A percentile compares a stretch with the other conserved stretches of the same genome.
Evolutionary conservation across 2,888 invertebrate genomes (phyloP).

Genomic region (Euzophera pinguis): DNA sequence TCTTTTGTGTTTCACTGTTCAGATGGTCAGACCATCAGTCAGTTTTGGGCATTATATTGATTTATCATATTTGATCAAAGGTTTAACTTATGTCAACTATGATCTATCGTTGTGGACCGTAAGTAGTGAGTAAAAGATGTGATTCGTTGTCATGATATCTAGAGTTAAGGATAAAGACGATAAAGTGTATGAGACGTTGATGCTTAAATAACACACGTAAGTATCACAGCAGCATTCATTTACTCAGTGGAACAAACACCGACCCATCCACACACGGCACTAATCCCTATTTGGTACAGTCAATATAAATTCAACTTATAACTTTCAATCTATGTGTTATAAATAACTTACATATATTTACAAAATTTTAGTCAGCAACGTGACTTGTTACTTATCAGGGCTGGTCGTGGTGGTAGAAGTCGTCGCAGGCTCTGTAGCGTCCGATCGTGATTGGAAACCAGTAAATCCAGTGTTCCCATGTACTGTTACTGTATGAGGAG

Average conservation of each 20-base stretch:
- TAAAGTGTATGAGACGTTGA: neutral
- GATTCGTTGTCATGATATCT: neutral
- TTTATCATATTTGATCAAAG: too few species aligned
- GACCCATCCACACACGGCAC: slow-evolving; percentile 3
- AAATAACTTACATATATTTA: slow-evolving; percentile 22
- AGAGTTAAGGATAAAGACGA: neutral
- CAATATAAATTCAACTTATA: slow-evolving; percentile 17
- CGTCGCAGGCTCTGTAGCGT: slow-evolving; percentile 27
- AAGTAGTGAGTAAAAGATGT: too few species aligned
- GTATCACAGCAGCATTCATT: slow-evolving; percentile 73
- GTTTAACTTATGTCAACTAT: too few species aligned
- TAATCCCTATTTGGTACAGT: slow-evolving; percentile 12
- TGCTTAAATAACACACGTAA: slow-evolving; percentile 20
- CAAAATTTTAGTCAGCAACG: slow-evolving; percentile 18
- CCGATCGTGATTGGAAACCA: slow-evolving; percentile 58
- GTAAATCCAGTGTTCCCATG: slow-evolving; percentile 53
- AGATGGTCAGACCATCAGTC: too few species aligned
- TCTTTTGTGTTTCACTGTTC: too few species aligned
- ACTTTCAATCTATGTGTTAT: slow-evolving; percentile 3
- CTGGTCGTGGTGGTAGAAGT: slow-evolving; percentile 10
- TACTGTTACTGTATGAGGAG: slow-evolving; percentile 35
- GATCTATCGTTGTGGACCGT: too few species aligned
- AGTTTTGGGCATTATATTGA: too few species aligned
- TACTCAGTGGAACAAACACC: slow-evolving; percentile 39
- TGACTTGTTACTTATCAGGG: neutral